These are phyloP conservation scores for Bombus confusus DNA, from an alignment of 1,140 invertebrate species.

Conservation along the genomic window DNA sequence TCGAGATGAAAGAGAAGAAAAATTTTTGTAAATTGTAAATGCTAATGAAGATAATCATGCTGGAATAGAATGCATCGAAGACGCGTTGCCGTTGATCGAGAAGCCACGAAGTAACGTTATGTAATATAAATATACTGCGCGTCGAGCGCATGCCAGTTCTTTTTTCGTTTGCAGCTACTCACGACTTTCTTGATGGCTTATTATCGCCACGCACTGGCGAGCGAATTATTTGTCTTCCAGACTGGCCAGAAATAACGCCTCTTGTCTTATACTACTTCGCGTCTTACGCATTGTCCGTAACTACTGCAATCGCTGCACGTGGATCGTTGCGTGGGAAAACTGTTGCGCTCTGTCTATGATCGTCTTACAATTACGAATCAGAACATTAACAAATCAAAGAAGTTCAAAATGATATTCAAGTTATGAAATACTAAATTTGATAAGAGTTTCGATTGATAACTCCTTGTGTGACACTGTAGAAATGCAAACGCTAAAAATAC, in stretches of 20 bases:
- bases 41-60: neutral
- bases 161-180: conserved; percentile 14
- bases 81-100: too few relatives aligned
- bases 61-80: neutral
- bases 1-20: neutral
- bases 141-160: conserved; percentile 10
- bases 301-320: neutral
- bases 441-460: neutral
- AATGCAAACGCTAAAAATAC: too few relatives aligned
- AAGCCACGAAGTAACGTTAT: neutral
- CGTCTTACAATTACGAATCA: neutral
- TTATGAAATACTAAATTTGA: neutral
- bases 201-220: neutral
- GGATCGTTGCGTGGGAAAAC: neutral
- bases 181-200: neutral
- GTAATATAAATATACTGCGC: conserved; percentile 11
- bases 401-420: neutral
- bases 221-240: conserved; percentile 8
- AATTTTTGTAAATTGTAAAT: neutral
- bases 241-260: conserved; percentile 16
- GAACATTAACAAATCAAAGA: neutral
- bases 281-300: neutral
- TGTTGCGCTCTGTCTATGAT: neutral
- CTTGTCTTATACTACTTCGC: conserved; percentile 22
- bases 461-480: too few relatives aligned